These are phyloP conservation scores for Cylloceria caligata DNA, from an alignment of 2,888 invertebrate genomes.

Conservation along the genomic window DNA sequence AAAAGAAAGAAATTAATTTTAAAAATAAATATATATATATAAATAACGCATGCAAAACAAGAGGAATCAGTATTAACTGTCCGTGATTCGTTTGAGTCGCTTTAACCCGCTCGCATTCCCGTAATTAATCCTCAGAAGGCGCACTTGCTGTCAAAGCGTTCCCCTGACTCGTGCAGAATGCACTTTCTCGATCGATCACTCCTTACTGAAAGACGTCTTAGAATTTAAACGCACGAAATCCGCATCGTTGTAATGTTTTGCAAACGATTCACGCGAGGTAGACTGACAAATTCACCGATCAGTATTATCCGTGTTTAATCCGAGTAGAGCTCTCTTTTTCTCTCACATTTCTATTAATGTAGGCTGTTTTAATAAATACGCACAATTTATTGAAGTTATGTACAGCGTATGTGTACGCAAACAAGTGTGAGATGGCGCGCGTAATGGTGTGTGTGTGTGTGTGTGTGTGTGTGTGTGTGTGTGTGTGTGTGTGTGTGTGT, in stretches of 20 bases:
- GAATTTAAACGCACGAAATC: neutral
- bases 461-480: constrained; percentile 39
- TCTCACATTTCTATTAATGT: constrained; percentile 52
- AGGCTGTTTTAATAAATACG: constrained; percentile 57
- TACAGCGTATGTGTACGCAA: neutral
- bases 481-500: constrained; percentile 40
- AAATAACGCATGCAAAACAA: neutral
- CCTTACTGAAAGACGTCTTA: neutral
- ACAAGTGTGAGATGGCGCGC: constrained; percentile 45
- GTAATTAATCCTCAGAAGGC: constrained; percentile 22
- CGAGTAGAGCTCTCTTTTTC: constrained; percentile 11
- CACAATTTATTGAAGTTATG: constrained; percentile 30
- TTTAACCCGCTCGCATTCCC: constrained; percentile 6
- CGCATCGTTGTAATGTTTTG: constrained; percentile 7
- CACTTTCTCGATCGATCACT: neutral
- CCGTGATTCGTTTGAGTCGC: constrained; percentile 16
- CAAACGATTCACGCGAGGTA: neutral
- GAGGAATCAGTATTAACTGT: constrained; percentile 41
- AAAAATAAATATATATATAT: constrained; percentile 1
- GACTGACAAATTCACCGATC: constrained; percentile 52
- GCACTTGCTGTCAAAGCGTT: constrained; percentile 7
- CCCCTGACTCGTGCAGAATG: neutral
- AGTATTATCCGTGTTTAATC: constrained; percentile 53
- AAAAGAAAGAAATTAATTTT: neutral
- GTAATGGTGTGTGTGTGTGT: constrained; percentile 17